Percentiles rank a stretch among this genome's conserved stretches.
Evolutionary conservation across 2,888 invertebrate genomes (phyloP).

Genomic region (Sarcophaga variegata): DNA sequence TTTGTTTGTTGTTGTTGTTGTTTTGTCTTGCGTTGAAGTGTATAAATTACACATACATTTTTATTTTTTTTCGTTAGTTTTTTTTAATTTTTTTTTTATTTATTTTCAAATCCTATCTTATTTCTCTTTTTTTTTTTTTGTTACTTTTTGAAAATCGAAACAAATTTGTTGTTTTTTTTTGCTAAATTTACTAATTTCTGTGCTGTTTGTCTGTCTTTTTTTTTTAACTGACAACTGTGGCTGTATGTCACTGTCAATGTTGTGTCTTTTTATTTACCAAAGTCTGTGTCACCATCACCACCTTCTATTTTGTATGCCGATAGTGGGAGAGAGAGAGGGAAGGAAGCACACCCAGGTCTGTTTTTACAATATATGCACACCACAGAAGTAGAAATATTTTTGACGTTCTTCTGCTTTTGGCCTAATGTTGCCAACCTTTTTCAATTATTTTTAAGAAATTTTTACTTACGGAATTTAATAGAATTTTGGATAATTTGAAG

Average conservation of each 20-base stretch:
- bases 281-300: neutral
- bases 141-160: neutral
- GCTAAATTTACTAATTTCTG: neutral
- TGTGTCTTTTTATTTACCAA: neutral
- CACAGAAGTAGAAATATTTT: too few relatives aligned
- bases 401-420: too few relatives aligned
- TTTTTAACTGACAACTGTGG: neutral
- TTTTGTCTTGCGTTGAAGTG: neutral
- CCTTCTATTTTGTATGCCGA: too few relatives aligned
- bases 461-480: too few relatives aligned
- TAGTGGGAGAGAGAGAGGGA: too few relatives aligned
- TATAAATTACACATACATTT: neutral
- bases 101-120: neutral
- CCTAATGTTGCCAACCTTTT: too few relatives aligned
- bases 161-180: neutral
- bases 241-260: constrained; percentile 23
- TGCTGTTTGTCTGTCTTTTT: constrained; percentile 39
- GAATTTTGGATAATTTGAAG: too few relatives aligned
- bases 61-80: neutral
- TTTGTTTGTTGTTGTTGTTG: neutral
- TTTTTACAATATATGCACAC: too few relatives aligned
- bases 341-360: too few relatives aligned
- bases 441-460: too few relatives aligned
- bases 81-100: neutral
- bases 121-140: neutral